Evolutionary conservation across 2,888 invertebrate genomes (phyloP), one percentile per base, ranked within the genome.

Genomic region (Scaptomyza cyrtandrae): DNA sequence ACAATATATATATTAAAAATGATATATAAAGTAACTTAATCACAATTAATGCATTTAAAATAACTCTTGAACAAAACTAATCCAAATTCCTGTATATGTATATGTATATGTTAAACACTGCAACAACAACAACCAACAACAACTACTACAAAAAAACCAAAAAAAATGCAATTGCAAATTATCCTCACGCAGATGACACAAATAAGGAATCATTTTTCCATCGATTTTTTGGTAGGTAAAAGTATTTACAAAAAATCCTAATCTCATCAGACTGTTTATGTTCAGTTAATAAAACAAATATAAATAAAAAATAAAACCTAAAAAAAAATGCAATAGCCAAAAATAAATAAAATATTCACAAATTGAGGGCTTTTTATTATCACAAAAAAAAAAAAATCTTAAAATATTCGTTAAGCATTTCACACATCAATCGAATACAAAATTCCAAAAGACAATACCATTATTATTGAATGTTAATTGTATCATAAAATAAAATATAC

Each of bases 191-290:
- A 83, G 83, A 88, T 80, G 83, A 88, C 84, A 83, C 74, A 76
- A 88, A 76, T 62, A 76, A 76, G 83, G 83, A 83, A 69, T 74
- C 88, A 83, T 83, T 83, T 83, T 88, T 83, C 68, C 66, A 83
- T 83, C 83, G 83, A 80, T 83, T 88, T 74, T 88, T 88, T 80
- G 83, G 83, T 83, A 83, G 80, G 83, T 83, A 83, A 79, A 74
- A 44, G 43, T 64, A 65, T 54, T 52, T 53, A 37, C 13, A 37
- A 39, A 35, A 49, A 57, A 9, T 37, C 39, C 33, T 35, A 41
- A 57, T 27, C 50, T 57, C 65, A 76, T 62, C 56, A 50, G 44
- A 65, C 33, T 44, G 74, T 78, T 75, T 55, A 88, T 86, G 83
- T 85, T 88, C 83, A 86, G 88, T 86, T 87, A 87, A 87, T 66